Evolutionary conservation across 2,888 invertebrate species (phyloP).

Genomic region (Chloroclysta siterata): DNA sequence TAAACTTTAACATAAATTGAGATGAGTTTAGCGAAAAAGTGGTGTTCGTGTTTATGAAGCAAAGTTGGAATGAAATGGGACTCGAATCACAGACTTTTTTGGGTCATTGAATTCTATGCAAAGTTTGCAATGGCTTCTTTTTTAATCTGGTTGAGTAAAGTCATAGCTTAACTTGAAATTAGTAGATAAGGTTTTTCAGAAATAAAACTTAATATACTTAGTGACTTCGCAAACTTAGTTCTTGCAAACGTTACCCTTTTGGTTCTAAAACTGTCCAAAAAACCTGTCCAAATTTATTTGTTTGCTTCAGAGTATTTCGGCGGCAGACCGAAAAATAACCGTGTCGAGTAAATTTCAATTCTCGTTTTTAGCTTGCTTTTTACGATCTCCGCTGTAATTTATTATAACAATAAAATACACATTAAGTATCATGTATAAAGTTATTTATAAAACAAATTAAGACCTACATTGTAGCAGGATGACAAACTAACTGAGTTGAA

Average conservation of each 20-base stretch:
- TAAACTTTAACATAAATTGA: conserved; percentile 47
- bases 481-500: conserved; percentile 40
- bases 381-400: conserved; percentile 39
- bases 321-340: conserved; percentile 31
- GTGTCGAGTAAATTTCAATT: conserved; percentile 30
- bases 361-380: conserved; percentile 37
- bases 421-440: conserved; percentile 36
- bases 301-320: conserved; percentile 8
- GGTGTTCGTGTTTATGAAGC: conserved; percentile 27
- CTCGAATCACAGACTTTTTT: conserved; percentile 3
- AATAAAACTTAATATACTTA: not conserved
- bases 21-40: conserved; percentile 40
- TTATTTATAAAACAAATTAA: conserved; percentile 42
- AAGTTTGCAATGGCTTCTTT: not conserved
- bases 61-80: conserved; percentile 4
- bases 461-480: conserved; percentile 28
- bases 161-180: too few species aligned
- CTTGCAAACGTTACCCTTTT: conserved; percentile 1
- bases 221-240: conserved; percentile 12
- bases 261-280: conserved; percentile 18
- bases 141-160: too few species aligned
- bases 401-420: conserved; percentile 42
- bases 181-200: too few species aligned
- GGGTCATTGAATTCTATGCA: not conserved
- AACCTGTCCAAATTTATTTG: conserved; percentile 8